Percentiles rank a stretch among this genome's conserved stretches.
These are phyloP conservation scores for Dendrolimus kikuchii DNA, from an alignment of 1,140 invertebrate genomes.

Conservation along the genomic window DNA sequence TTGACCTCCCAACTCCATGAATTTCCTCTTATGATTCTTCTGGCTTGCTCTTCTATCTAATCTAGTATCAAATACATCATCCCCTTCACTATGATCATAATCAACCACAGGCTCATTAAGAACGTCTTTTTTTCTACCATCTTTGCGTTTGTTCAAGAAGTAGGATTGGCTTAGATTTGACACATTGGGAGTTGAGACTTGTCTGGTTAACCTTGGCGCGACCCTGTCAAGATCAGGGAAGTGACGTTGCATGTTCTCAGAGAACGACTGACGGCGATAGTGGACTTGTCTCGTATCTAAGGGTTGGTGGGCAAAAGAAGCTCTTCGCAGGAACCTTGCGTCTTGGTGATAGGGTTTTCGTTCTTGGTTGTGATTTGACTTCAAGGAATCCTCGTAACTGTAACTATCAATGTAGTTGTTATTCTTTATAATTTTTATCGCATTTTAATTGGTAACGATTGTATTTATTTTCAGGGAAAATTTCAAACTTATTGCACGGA, in stretches of 20 bases:
- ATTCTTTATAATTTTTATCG: not conserved
- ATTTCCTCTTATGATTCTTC: constrained; percentile 44
- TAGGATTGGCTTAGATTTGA: constrained; percentile 35
- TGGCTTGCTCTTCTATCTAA: constrained; percentile 36
- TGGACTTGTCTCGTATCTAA: constrained; percentile 32
- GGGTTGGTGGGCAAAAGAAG: constrained; percentile 51
- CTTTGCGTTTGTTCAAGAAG: constrained; percentile 37
- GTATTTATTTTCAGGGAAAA: too few species aligned
- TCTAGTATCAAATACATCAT: constrained; percentile 57
- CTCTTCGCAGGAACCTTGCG: constrained; percentile 41
- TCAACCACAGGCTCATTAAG: constrained; percentile 62
- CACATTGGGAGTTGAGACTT: constrained; percentile 55
- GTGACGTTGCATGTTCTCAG: constrained; percentile 57
- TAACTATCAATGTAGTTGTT: constrained; percentile 48
- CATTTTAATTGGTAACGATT: too few species aligned
- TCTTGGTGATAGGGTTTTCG: constrained; percentile 30
- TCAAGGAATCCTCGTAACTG: constrained; percentile 78
- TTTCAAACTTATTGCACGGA: too few species aligned
- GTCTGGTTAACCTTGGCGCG: constrained; percentile 36
- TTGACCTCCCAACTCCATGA: constrained; percentile 57
- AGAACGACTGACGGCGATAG: constrained; percentile 53
- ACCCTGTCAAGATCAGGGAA: constrained; percentile 48
- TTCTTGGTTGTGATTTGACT: constrained; percentile 63
- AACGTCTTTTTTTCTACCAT: constrained; percentile 46
- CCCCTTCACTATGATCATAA: constrained; percentile 68